Percentiles rank a stretch among this genome's conserved stretches.
Conservation (phyloP, 2,113 vertebrate species). For the Festucalex cinctus region DNA sequence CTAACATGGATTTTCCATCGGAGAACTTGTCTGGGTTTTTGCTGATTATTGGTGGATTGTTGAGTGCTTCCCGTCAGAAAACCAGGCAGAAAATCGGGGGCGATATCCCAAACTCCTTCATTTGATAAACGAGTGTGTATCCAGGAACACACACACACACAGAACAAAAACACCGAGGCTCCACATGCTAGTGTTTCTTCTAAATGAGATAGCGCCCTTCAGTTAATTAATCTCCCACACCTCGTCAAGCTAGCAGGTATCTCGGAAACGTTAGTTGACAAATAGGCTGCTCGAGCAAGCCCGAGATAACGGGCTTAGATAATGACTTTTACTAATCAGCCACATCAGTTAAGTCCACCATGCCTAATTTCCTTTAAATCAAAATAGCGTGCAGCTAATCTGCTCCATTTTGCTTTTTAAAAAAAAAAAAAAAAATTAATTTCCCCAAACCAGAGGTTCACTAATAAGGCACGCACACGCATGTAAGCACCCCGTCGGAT, state of each 20-base stretch:
- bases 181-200: conserved; percentile 32
- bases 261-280: conserved; percentile 57
- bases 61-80: conserved; percentile 18
- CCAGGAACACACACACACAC: conserved; percentile 1
- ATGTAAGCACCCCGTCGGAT: conserved; percentile 12
- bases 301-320: conserved; percentile 66
- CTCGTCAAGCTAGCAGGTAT: conserved; percentile 44
- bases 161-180: conserved; percentile 6
- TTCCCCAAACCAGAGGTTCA: conserved; percentile 47
- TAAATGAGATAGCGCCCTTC: conserved; percentile 46
- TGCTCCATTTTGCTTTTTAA: conserved; percentile 49
- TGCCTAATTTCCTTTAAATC: conserved; percentile 64
- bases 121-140: conserved; percentile 13
- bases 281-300: conserved; percentile 61
- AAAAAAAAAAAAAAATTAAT: too few relatives aligned
- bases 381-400: conserved; percentile 63
- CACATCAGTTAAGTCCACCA: conserved; percentile 58
- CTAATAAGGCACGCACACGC: conserved; percentile 58
- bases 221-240: conserved; percentile 62
- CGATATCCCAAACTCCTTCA: conserved; percentile 19
- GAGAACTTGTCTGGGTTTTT: conserved; percentile 47
- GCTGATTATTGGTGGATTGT: conserved; percentile 1
- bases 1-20: conserved; percentile 54
- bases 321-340: conserved; percentile 69
- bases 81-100: conserved; percentile 17